Base-by-base conservation (phyloP, 2,888 invertebrate species). In the Nomada hirtipes region DNA sequence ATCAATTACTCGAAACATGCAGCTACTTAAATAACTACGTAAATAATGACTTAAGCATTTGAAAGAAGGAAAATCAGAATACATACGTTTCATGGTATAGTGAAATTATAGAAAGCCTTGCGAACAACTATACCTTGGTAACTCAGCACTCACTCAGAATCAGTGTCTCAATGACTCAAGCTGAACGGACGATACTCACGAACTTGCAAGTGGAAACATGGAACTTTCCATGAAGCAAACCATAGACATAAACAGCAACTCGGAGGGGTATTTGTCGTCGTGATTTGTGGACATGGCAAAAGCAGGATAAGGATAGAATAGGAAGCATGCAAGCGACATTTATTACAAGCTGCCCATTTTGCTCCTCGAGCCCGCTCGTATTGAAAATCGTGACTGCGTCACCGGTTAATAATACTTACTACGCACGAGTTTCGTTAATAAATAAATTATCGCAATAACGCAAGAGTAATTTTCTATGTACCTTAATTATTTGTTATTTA, bases 311-410 rank as follows among this genome's bases (percentile, higher is more conserved):
- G 20, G 47, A 64, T 26, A 55, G 47, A 50, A 20, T 42, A 26
- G 20, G 57, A 65, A 57, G 53, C 79, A 71, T 78, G 78, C 78
- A 67, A 42, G 53, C 23, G 18, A 55, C 36, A 13, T 11, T 53
- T 50, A 18, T 55, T 75, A 74, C 4, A 13, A 9, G 15, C 26
- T n/a, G 26, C 1, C 23, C 10, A n/a, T 20, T 20, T 55, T 55
- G 9, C 10, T 55, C 11, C 55, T 47, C 15, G 15, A 15, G 4
- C 2, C 15, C 0, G 11, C 15, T 59, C 2, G 18, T 36, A 57
- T 36, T 0, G 57, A 36, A 26, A 29, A 44, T 55, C 15, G 11
- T 29, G 7, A 47, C 15, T 47, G 23, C 2, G 20, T 47, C 11
- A 4, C 26, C 1, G 47, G 1, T 42, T 15, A 36, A 52, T 50